Percentiles rank a stretch among this genome's conserved stretches.
Evolutionary conservation across 2,888 invertebrate species (phyloP).

Genomic region (Listrodromus nycthemerus): DNA sequence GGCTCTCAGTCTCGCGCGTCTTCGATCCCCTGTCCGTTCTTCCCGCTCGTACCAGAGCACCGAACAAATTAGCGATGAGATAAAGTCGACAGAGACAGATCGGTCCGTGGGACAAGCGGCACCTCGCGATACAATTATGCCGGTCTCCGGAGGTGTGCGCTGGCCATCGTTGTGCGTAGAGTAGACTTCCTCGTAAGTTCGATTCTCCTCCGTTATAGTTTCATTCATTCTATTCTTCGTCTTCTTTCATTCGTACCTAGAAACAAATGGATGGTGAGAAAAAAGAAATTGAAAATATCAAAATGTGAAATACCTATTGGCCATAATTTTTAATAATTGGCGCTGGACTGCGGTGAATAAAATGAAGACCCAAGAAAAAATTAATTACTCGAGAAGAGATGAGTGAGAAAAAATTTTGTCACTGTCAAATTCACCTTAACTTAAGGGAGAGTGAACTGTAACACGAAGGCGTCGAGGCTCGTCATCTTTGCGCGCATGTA

Average conservation of each 20-base stretch:
- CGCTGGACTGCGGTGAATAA: background rate
- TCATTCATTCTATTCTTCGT: background rate
- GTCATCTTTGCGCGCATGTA: constrained; percentile 27
- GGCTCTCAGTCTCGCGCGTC: background rate
- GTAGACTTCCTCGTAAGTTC: constrained; percentile 45
- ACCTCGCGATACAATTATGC: constrained; percentile 79
- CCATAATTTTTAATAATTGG: background rate
- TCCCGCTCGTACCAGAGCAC: constrained; percentile 64
- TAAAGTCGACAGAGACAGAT: constrained; percentile 83
- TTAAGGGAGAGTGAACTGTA: constrained; percentile 1
- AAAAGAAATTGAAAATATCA: background rate
- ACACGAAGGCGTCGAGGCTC: constrained; percentile 6
- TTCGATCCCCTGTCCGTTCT: constrained; percentile 35
- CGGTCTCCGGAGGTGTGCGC: constrained; percentile 38
- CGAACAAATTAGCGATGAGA: constrained; percentile 82
- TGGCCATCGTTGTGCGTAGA: constrained; percentile 32
- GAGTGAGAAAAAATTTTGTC: background rate
- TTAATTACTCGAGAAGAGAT: background rate
- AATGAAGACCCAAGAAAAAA: background rate
- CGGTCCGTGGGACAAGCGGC: constrained; percentile 70
- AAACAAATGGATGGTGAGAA: background rate
- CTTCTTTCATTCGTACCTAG: background rate
- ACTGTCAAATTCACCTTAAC: background rate
- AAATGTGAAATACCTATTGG: background rate
- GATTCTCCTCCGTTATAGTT: background rate